Evolutionary conservation across 37 sponge, comb jelly and placozoan species (phyloP), one percentile per base, ranked within the genome.

Genomic region (Dysidea cf. avara): DNA sequence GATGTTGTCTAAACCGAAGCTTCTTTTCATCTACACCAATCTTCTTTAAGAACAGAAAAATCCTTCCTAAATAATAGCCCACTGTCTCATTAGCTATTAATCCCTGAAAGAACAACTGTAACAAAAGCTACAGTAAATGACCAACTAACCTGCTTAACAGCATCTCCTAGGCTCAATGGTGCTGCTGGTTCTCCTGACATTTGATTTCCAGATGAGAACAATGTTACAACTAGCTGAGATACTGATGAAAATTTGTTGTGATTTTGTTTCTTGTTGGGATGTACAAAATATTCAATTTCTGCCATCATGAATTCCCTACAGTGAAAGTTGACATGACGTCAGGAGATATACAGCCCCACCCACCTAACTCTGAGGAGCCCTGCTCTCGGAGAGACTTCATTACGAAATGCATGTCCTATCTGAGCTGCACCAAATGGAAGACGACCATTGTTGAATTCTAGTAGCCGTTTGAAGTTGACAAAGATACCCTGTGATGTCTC

Each of bases 401-500:
- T 97, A n/a, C 96, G 62, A 28, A 76, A 76, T 0, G 97, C 93
- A 62, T 81, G 73, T 12, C 99, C 99, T 48, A 97, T 91, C 56
- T 95, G 92, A n/a, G 95, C 95, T 1, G 84, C 95, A 2, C 87
- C 99, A 86, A 97, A 97, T 1, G 99, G 99, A n/a, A 97, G 83
- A 47, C 57, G 84, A 36, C 92, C 99, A 69, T 86, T 82, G 72
- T 97, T 97, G 78, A 92, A 94, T 47, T 97, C 93, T 21, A 94
- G 63, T 32, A 97, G 84, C 39, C 90, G 81, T 53, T 97, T 91
- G 83, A 94, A 97, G 79, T 97, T 94, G 52, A 97, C 95, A 83
- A 97, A 97, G 12, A 97, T 97, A 1, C 99, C 99, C 75, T 97
- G 99, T 2, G 99, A 92, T 11, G 99, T 97, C 72, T 97, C 99